Conservation (phyloP, 2,888 invertebrate genomes). For the Lasioglossum figueresi region DNA sequence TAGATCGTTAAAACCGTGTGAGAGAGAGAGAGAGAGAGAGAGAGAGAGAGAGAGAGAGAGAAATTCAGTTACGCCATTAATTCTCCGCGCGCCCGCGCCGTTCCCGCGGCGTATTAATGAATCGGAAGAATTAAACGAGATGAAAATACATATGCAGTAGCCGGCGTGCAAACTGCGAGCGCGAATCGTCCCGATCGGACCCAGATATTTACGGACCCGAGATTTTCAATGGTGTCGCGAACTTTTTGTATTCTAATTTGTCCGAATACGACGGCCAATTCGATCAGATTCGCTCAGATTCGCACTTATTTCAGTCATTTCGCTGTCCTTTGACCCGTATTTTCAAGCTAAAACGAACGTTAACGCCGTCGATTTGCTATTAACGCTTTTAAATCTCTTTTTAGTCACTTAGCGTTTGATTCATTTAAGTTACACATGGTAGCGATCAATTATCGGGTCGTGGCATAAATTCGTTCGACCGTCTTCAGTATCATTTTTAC, state of each 20-base stretch:
- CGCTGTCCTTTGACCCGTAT: background rate
- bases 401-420: no score
- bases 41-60: no score
- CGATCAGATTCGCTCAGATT: background rate
- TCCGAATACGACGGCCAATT: background rate
- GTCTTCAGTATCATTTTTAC: background rate
- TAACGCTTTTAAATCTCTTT: no score
- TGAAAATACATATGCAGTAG: conserved; percentile 33
- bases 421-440: background rate
- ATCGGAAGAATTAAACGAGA: conserved; percentile 58
- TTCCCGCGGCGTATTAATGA: conserved; percentile 42
- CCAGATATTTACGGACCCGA: conserved; percentile 16
- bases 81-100: conserved; percentile 7
- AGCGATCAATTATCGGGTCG: background rate
- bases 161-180: background rate
- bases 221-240: conserved; percentile 3
- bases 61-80: conserved; percentile 48
- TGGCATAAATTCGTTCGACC: background rate
- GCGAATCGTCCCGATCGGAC: background rate
- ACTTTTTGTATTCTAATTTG: background rate
- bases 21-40: no score
- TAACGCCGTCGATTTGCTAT: background rate
- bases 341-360: background rate
- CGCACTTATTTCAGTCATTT: background rate
- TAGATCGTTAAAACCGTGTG: conserved; percentile 46